Percentiles rank a stretch among this genome's conserved stretches.
phyloP scores from a whole-genome alignment of 2,888 invertebrate species.

The Pecten maximus region DNA sequence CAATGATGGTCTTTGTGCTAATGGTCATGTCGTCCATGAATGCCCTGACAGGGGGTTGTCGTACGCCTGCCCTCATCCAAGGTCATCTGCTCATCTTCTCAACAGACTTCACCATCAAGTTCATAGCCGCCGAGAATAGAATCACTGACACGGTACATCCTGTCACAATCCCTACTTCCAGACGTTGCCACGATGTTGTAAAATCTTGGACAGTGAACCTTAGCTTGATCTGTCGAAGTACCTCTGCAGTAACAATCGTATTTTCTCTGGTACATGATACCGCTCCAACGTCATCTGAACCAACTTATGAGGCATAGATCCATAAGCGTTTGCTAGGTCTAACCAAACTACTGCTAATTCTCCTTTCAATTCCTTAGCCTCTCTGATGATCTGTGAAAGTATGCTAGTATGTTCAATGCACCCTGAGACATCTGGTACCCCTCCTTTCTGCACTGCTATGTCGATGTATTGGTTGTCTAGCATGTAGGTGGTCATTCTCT shows the following conservation, averaged over 20 bases:
- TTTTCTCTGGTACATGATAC: conserved; percentile 47
- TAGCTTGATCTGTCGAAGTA: conserved; percentile 50
- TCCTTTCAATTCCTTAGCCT: conserved; percentile 47
- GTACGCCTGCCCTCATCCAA: conserved; percentile 46
- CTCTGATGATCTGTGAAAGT: too few species aligned
- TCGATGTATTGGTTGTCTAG: conserved; percentile 52
- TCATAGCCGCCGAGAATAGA: conserved; percentile 51
- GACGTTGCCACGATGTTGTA: conserved; percentile 53
- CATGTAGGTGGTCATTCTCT: conserved; percentile 46
- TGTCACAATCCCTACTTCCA: conserved; percentile 55
- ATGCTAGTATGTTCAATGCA: conserved; percentile 54
- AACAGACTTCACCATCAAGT: conserved; percentile 48
- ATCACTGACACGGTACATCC: conserved; percentile 55
- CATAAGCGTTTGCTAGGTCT: conserved; percentile 56
- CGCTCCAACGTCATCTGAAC: conserved; percentile 47
- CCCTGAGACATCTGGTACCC: conserved; percentile 53
- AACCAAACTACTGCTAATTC: conserved; percentile 53
- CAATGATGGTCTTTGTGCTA: conserved; percentile 42
- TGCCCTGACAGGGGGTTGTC: conserved; percentile 41
- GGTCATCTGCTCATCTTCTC: conserved; percentile 49
- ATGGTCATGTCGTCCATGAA: conserved; percentile 48
- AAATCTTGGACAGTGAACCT: conserved; percentile 50
- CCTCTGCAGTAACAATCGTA: conserved; percentile 37
- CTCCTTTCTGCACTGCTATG: conserved; percentile 51
- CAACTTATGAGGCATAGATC: conserved; percentile 51